These are phyloP conservation scores for Leucoraja erinaceus DNA, from an alignment of 2,113 vertebrate species.

Conservation along the genomic window DNA sequence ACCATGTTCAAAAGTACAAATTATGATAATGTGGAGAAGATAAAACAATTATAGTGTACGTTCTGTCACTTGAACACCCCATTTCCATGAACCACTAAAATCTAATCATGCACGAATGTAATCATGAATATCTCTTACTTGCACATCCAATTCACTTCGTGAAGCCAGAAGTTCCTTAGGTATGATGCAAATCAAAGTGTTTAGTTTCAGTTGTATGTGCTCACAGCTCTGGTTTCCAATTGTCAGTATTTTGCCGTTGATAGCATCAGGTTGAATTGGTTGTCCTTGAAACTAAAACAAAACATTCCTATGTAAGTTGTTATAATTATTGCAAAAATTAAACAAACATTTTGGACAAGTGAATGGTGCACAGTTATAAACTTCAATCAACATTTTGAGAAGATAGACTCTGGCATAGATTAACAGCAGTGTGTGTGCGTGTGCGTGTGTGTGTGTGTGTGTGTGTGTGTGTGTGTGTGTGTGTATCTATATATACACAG, in stretches of 20 bases:
- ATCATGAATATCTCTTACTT: constrained; percentile 61
- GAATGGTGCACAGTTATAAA: background rate
- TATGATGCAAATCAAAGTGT: constrained; percentile 81
- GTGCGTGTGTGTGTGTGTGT: too few species aligned
- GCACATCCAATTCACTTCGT: constrained; percentile 85
- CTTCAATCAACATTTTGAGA: background rate
- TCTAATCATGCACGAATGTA: background rate
- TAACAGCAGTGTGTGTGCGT: too few species aligned
- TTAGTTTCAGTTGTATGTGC: constrained; percentile 67
- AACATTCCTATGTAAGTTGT: background rate
- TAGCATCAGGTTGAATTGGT: constrained; percentile 84
- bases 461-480: too few species aligned
- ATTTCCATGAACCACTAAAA: too few species aligned
- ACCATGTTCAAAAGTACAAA: background rate
- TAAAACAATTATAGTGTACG: background rate
- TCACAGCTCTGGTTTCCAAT: constrained; percentile 93
- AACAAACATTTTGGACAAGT: background rate
- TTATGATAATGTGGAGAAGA: background rate
- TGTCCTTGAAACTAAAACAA: constrained; percentile 62
- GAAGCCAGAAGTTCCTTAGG: constrained; percentile 74
- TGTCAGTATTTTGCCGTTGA: constrained; percentile 87
- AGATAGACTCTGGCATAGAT: background rate
- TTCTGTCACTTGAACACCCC: background rate
- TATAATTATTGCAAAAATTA: background rate
- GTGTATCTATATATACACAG: too few species aligned